phyloP scores from a whole-genome alignment of 2,797 vertebrate genomes.

The Microhierax caerulescens region DNA sequence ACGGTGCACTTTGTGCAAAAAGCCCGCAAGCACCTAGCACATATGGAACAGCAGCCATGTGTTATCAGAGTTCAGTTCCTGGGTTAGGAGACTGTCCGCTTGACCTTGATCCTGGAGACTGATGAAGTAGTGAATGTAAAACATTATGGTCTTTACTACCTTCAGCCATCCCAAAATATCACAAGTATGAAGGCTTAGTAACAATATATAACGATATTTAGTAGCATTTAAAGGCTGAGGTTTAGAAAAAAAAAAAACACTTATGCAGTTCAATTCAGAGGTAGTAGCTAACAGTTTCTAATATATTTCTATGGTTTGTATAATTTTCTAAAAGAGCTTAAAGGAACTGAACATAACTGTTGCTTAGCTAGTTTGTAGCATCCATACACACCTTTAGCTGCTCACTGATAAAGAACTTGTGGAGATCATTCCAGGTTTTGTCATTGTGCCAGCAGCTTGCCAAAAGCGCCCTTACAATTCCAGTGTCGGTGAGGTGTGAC shows the following conservation, averaged over 20 bases:
- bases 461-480: background rate
- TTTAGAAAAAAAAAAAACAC: background rate
- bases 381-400: background rate
- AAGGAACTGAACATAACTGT: background rate
- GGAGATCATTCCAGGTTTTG: background rate
- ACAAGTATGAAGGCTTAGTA: background rate
- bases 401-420: background rate
- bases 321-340: background rate
- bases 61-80: background rate
- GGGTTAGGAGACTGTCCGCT: background rate
- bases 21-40: background rate
- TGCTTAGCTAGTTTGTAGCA: background rate
- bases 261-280: background rate
- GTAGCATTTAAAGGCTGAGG: background rate
- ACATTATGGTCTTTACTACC: background rate
- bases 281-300: background rate
- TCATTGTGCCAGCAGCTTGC: background rate
- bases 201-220: background rate
- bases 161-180: background rate
- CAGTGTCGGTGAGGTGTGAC: fast-evolving
- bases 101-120: background rate
- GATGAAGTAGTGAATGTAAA: background rate
- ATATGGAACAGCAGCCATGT: background rate
- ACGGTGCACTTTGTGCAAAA: fast-evolving
- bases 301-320: background rate